Conservation (phyloP, 2,113 vertebrate genomes). For the Apodemus speciosus region DNA sequence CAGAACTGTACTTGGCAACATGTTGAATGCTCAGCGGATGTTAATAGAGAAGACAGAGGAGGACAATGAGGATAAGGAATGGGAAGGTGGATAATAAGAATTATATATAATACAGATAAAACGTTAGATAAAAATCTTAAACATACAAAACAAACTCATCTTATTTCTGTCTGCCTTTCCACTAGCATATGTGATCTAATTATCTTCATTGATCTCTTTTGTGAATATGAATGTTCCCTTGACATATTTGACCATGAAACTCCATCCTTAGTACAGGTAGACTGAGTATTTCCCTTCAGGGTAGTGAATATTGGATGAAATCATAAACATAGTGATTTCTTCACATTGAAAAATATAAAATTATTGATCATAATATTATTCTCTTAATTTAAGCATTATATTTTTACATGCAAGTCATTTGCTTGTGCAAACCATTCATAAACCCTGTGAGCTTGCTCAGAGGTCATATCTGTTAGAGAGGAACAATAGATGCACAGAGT, state of each 20-base stretch:
- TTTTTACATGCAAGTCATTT: neutral
- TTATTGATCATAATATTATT: neutral
- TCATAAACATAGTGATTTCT: neutral
- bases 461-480: neutral
- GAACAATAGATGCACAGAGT: neutral
- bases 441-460: neutral
- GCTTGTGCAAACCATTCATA: neutral
- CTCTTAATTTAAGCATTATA: neutral
- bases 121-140: neutral
- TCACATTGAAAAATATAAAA: neutral
- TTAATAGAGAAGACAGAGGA: too few relatives aligned
- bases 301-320: neutral
- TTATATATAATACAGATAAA: neutral
- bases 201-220: neutral
- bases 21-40: too few relatives aligned
- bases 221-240: neutral
- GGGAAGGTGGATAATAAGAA: too few relatives aligned
- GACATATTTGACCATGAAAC: neutral
- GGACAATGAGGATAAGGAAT: too few relatives aligned
- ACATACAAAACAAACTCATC: neutral
- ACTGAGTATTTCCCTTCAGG: neutral
- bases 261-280: neutral
- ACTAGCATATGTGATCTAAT: neutral
- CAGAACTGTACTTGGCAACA: too few relatives aligned
- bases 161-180: slow-evolving; percentile 13